A percentile compares a stretch with the other conserved stretches of the same genome.
phyloP scores from a whole-genome alignment of 2,888 invertebrate genomes.

The Lagria hirta region DNA sequence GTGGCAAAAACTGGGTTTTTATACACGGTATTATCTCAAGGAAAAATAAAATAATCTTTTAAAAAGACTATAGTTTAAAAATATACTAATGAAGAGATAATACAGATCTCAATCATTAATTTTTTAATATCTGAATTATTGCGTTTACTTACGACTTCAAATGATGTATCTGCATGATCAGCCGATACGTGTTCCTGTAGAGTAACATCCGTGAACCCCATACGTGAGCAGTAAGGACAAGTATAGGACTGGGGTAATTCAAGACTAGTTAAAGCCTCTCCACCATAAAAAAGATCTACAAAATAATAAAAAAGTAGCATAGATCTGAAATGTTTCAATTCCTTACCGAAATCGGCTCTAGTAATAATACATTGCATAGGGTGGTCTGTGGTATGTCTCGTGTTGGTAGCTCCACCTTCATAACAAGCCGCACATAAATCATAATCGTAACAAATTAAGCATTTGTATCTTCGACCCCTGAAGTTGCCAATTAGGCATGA shows the following conservation, averaged over 20 bases:
- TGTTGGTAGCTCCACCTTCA: conserved; percentile 87
- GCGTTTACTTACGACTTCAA: conserved; percentile 73
- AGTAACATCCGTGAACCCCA: conserved; percentile 92
- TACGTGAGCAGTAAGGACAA: conserved; percentile 95
- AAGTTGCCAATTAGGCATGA: conserved; percentile 98
- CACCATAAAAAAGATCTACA: conserved; percentile 92
- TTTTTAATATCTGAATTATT: neutral
- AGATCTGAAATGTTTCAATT: neutral
- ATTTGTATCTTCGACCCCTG: conserved; percentile 96
- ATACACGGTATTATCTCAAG: neutral
- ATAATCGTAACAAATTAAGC: conserved; percentile 98
- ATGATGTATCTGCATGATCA: conserved; percentile 88
- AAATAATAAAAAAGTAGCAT: conserved; percentile 32
- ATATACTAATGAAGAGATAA: neutral
- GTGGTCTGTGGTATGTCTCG: conserved; percentile 93
- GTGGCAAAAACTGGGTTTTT: too few relatives aligned
- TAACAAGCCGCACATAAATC: conserved; percentile 97
- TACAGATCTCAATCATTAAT: neutral
- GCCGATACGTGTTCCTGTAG: conserved; percentile 89
- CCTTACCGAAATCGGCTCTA: conserved; percentile 91
- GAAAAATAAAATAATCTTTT: conserved; percentile 1
- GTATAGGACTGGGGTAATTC: conserved; percentile 96
- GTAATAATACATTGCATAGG: conserved; percentile 99
- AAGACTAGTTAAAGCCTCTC: conserved; percentile 83
- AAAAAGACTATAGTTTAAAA: neutral